Evolutionary conservation across 1,140 invertebrate genomes (phyloP).

Genomic region (Brachionus sp.): DNA sequence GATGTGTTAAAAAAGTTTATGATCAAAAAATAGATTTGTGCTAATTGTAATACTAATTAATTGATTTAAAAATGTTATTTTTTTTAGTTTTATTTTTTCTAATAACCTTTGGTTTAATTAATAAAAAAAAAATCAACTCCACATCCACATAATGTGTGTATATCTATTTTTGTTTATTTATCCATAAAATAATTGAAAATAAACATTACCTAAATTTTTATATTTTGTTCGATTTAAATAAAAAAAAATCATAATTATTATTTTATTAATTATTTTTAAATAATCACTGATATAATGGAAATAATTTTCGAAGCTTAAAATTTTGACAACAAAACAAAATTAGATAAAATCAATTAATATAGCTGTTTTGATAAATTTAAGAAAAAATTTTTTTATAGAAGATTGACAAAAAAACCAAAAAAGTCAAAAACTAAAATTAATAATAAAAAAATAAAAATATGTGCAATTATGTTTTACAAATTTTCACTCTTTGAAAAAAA

Average conservation of each 20-base stretch:
- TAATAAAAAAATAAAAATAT: constrained; percentile 16
- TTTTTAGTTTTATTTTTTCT: too few species aligned
- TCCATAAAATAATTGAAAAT: too few species aligned
- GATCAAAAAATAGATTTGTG: too few species aligned
- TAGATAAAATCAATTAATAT: background rate
- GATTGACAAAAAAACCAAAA: background rate
- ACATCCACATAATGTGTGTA: too few species aligned
- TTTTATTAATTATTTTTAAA: background rate
- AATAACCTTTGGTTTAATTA: too few species aligned
- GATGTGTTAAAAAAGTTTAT: too few species aligned
- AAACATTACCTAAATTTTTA: too few species aligned
- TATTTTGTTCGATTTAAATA: too few species aligned
- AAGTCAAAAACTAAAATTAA: background rate
- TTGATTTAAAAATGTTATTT: too few species aligned
- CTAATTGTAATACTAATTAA: too few species aligned
- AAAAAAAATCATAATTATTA: background rate
- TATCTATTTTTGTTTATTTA: too few species aligned
- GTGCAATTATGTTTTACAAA: constrained; percentile 9
- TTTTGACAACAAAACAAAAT: background rate
- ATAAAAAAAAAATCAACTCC: too few species aligned
- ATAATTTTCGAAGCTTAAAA: background rate
- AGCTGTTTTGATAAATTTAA: background rate
- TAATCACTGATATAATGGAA: background rate
- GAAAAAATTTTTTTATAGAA: background rate
- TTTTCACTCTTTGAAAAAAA: background rate